Evolutionary conservation across 1,140 invertebrate species (phyloP).

Genomic region (Ceratosolen solmsi): DNA sequence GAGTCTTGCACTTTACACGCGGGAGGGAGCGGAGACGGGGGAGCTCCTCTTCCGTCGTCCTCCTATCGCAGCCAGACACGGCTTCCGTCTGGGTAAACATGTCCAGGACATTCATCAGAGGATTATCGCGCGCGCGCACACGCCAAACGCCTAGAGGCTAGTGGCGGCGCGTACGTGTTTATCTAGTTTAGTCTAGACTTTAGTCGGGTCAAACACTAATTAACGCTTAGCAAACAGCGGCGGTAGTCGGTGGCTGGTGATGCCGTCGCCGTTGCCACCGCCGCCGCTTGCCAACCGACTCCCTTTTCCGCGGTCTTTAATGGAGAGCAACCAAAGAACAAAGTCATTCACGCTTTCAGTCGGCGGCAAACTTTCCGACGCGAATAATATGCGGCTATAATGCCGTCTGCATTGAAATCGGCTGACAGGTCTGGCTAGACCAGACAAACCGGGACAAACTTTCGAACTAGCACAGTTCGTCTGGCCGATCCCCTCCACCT

Average conservation of each 20-base stretch:
- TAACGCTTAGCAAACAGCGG: slow-evolving; percentile 67
- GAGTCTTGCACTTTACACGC: not conserved
- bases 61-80: slow-evolving; percentile 34
- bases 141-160: slow-evolving; percentile 12
- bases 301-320: slow-evolving; percentile 14
- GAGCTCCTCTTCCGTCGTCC: slow-evolving; percentile 1
- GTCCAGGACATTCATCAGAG: slow-evolving; percentile 67
- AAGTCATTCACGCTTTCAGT: slow-evolving; percentile 35
- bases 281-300: not conserved
- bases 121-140: slow-evolving; percentile 62
- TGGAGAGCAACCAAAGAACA: slow-evolving; percentile 18
- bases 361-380: slow-evolving; percentile 51
- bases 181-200: slow-evolving; percentile 66
- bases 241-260: slow-evolving; percentile 52
- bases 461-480: slow-evolving; percentile 71
- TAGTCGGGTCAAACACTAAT: slow-evolving; percentile 67
- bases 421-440: slow-evolving; percentile 60
- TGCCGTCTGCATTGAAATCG: slow-evolving; percentile 45
- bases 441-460: slow-evolving; percentile 70
- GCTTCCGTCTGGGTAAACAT: slow-evolving; percentile 70
- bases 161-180: slow-evolving; percentile 40
- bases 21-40: not conserved
- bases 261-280: not conserved
- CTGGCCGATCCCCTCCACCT: slow-evolving; percentile 58
- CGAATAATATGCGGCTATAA: slow-evolving; percentile 49